phyloP scores from a whole-genome alignment of 1,140 invertebrate genomes.

The Drosophila ambigua region DNA sequence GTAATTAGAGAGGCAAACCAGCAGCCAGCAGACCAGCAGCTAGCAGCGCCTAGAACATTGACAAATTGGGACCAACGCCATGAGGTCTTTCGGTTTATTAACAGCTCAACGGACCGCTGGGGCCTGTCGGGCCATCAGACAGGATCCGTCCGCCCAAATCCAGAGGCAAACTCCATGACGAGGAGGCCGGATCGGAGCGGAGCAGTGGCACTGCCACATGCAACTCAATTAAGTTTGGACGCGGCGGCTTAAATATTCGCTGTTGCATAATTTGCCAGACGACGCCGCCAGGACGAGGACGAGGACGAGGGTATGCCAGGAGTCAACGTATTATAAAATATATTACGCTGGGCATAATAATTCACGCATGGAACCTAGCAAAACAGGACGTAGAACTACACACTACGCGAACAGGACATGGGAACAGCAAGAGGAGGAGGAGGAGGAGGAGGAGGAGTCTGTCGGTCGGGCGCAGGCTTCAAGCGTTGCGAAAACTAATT shows the following conservation, averaged over 20 bases:
- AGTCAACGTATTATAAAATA: slow-evolving; percentile 67
- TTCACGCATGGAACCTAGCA: slow-evolving; percentile 51
- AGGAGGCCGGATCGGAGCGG: not conserved
- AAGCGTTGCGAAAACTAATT: slow-evolving; percentile 79
- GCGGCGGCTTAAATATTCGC: slow-evolving; percentile 51
- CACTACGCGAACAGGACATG: not conserved
- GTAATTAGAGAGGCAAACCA: slow-evolving; percentile 31
- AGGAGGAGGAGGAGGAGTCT: no score
- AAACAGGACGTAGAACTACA: slow-evolving; percentile 12
- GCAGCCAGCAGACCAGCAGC: no score
- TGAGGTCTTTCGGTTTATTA: slow-evolving; percentile 34
- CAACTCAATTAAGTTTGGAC: slow-evolving; percentile 77
- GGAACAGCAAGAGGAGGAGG: slow-evolving; percentile 13
- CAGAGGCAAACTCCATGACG: slow-evolving; percentile 8
- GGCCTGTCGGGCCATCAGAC: slow-evolving; percentile 14
- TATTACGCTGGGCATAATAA: slow-evolving; percentile 71
- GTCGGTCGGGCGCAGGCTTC: slow-evolving; percentile 45
- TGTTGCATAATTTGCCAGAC: slow-evolving; percentile 65
- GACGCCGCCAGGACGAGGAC: not conserved
- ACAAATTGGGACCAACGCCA: slow-evolving; percentile 33
- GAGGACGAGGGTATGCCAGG: not conserved
- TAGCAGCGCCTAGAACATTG: slow-evolving; percentile 24
- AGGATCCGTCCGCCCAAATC: slow-evolving; percentile 19
- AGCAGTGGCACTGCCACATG: slow-evolving; percentile 33
- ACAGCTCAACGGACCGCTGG: slow-evolving; percentile 27